Evolutionary conservation across 2,888 invertebrate genomes (phyloP).

Genomic region (Xestia xanthographa): DNA sequence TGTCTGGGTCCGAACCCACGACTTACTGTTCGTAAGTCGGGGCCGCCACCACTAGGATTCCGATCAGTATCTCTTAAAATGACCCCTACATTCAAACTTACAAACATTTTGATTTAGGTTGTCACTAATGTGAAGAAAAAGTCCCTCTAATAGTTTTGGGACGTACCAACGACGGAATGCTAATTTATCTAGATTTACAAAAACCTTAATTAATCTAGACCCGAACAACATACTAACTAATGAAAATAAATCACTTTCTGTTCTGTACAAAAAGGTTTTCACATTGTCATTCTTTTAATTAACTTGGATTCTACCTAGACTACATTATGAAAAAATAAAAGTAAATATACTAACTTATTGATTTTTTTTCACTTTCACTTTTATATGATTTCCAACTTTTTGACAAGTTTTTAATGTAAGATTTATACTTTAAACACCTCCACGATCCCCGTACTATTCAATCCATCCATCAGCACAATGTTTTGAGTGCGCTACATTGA

Average conservation of each 20-base stretch:
- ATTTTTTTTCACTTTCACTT: too few relatives aligned
- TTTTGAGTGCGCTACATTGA: too few relatives aligned
- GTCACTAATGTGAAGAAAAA: neutral
- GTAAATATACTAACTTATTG: too few relatives aligned
- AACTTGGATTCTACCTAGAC: neutral
- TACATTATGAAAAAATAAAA: neutral
- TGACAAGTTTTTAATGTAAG: too few relatives aligned
- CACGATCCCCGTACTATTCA: too few relatives aligned
- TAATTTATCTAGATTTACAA: constrained; percentile 24
- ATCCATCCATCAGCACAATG: too few relatives aligned
- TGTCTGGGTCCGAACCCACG: neutral
- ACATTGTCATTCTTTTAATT: neutral
- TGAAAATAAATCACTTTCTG: constrained; percentile 33
- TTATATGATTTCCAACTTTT: too few relatives aligned
- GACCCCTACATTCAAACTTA: neutral
- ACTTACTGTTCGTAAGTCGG: too few relatives aligned
- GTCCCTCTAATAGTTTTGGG: neutral
- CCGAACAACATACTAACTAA: constrained; percentile 7
- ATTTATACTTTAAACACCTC: too few relatives aligned
- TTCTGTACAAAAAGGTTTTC: constrained; percentile 6
- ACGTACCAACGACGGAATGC: neutral
- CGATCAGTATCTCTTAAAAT: too few relatives aligned
- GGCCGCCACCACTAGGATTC: too few relatives aligned
- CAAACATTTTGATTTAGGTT: neutral
- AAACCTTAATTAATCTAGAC: constrained; percentile 12